These are phyloP conservation scores for Mamestra configurata DNA, from an alignment of 1,140 invertebrate species.

Conservation along the genomic window DNA sequence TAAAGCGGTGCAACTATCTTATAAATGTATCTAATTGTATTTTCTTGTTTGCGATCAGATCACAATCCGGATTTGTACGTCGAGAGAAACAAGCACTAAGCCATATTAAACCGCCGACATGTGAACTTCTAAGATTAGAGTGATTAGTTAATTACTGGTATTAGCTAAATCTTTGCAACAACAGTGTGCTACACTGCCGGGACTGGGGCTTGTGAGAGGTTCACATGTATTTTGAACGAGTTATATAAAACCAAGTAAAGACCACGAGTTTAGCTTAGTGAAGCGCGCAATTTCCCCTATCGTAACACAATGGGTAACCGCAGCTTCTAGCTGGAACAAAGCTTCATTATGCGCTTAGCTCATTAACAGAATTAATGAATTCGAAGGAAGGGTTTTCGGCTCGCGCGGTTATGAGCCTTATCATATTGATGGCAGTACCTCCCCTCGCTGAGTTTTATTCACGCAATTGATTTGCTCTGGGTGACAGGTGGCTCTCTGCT, in stretches of 20 bases:
- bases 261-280: constrained; percentile 59
- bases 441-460: constrained; percentile 50
- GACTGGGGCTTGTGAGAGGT: constrained; percentile 26
- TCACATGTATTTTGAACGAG: constrained; percentile 14
- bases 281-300: constrained; percentile 62
- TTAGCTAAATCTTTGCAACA: constrained; percentile 26
- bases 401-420: constrained; percentile 65
- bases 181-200: background rate
- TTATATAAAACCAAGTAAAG: constrained; percentile 45
- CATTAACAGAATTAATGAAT: constrained; percentile 81
- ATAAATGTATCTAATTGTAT: constrained; percentile 29
- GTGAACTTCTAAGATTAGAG: constrained; percentile 15
- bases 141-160: constrained; percentile 15
- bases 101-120: constrained; percentile 5
- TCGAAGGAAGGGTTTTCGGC: constrained; percentile 69
- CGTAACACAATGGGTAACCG: constrained; percentile 68
- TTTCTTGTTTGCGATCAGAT: background rate
- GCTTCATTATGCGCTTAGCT: constrained; percentile 78
- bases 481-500: background rate
- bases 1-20: constrained; percentile 48
- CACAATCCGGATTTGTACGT: background rate
- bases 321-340: constrained; percentile 70
- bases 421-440: constrained; percentile 67
- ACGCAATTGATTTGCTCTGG: constrained; percentile 52
- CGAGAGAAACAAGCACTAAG: background rate